Conservation (phyloP, 2,113 vertebrate species). For the Danio rerio region DNA sequence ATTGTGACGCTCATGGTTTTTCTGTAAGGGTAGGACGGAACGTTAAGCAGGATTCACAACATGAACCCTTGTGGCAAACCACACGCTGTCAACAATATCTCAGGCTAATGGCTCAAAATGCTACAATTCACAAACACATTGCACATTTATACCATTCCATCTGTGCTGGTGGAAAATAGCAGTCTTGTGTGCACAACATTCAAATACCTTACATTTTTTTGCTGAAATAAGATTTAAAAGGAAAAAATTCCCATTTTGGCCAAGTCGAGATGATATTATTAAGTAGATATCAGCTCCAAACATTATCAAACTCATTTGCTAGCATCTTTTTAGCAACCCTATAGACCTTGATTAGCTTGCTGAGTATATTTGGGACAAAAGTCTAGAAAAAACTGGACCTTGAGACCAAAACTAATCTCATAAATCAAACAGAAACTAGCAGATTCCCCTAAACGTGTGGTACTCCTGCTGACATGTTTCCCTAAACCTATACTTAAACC, state of each 20-base stretch:
- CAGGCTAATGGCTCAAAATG: constrained; percentile 64
- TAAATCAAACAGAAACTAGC: constrained; percentile 21
- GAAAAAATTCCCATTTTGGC: constrained; percentile 35
- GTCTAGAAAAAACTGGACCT: no score
- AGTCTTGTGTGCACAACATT: constrained; percentile 77
- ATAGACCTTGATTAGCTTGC: no score
- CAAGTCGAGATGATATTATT: neutral
- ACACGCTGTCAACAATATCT: constrained; percentile 57
- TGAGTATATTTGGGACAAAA: no score
- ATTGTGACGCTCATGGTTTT: no score
- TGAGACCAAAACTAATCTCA: neutral
- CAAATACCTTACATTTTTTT: constrained; percentile 74
- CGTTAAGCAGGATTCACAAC: no score
- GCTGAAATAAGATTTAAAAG: constrained; percentile 70
- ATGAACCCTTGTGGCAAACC: constrained; percentile 46
- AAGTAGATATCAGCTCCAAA: no score
- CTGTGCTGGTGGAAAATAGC: constrained; percentile 58
- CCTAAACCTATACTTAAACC: constrained; percentile 1
- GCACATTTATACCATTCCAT: constrained; percentile 69
- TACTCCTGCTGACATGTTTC: neutral
- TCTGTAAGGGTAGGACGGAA: no score
- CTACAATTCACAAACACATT: constrained; percentile 70
- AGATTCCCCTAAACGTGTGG: neutral
- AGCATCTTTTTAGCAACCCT: no score
- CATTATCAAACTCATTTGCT: no score